Conservation (phyloP, 2,888 invertebrate species). For the Lordiphosa andalusiaca region DNA sequence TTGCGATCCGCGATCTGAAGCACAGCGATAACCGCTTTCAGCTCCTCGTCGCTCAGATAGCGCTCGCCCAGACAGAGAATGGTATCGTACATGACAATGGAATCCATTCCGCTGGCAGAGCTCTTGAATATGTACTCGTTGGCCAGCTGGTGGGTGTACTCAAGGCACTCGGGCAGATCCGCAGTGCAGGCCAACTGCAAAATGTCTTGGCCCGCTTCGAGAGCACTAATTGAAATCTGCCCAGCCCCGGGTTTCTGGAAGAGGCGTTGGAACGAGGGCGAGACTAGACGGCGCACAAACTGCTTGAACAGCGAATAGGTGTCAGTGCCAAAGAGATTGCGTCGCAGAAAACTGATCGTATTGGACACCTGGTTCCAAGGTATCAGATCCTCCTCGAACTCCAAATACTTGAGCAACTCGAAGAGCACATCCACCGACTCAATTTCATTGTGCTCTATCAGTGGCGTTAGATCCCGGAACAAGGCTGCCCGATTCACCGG, state of each 20-base stretch:
- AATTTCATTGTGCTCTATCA: conserved; percentile 83
- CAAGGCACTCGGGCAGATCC: conserved; percentile 71
- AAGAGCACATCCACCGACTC: conserved; percentile 82
- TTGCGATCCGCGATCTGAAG: conserved; percentile 45
- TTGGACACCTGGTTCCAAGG: conserved; percentile 85
- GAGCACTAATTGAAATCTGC: conserved; percentile 31
- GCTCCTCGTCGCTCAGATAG: conserved; percentile 64
- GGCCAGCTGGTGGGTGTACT: conserved; percentile 58
- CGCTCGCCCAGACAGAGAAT: conserved; percentile 70
- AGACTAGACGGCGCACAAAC: conserved; percentile 66
- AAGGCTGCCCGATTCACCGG: conserved; percentile 91
- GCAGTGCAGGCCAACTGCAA: conserved; percentile 67
- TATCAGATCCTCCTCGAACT: conserved; percentile 84
- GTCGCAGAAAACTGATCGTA: conserved; percentile 51
- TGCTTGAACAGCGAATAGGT: conserved; percentile 60
- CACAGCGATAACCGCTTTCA: conserved; percentile 53
- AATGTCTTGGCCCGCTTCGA: conserved; percentile 42
- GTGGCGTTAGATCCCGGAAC: conserved; percentile 86
- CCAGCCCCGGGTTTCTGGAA: conserved; percentile 26
- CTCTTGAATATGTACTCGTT: conserved; percentile 65
- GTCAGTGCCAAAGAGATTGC: conserved; percentile 61
- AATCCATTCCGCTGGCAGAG: conserved; percentile 45
- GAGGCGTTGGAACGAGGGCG: conserved; percentile 56
- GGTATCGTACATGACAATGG: conserved; percentile 54
- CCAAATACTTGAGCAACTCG: conserved; percentile 82